These are phyloP conservation scores for Hippopotamyrus pictus DNA, from an alignment of 2,797 vertebrate genomes.

Conservation along the genomic window DNA sequence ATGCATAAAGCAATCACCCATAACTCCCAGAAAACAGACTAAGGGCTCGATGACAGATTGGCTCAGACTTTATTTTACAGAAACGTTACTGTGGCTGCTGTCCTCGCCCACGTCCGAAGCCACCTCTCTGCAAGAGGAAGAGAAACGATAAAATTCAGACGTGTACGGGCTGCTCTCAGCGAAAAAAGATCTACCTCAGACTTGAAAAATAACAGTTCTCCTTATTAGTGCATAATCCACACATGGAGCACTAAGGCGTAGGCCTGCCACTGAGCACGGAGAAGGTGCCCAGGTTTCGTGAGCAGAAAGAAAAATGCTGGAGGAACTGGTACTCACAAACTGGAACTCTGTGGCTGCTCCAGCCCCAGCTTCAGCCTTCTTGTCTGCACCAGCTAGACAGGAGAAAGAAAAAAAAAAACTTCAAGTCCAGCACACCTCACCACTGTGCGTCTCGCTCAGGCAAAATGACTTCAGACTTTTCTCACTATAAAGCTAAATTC, in stretches of 20 bases:
- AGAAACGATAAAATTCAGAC: neutral
- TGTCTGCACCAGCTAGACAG: constrained; percentile 84
- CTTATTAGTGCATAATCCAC: neutral
- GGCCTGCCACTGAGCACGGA: neutral
- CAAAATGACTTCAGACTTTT: neutral
- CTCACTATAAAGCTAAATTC: neutral
- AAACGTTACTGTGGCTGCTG: constrained; percentile 90
- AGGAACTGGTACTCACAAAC: constrained; percentile 78
- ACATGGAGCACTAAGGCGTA: neutral
- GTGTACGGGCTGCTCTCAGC: neutral
- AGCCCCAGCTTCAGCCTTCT: constrained; percentile 96
- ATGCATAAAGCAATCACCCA: neutral
- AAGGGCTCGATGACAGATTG: neutral
- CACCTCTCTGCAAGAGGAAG: constrained; percentile 76
- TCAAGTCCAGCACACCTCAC: neutral
- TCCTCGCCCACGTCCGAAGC: constrained; percentile 94
- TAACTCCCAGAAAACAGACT: neutral
- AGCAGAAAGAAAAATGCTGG: neutral
- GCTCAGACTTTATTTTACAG: constrained; percentile 78
- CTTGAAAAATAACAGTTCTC: neutral
- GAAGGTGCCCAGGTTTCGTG: too few relatives aligned
- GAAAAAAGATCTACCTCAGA: neutral
- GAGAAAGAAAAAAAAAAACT: neutral
- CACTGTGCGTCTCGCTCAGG: neutral
- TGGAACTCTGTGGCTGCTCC: constrained; percentile 97